Evolutionary conservation across 2,888 invertebrate genomes (phyloP), one percentile per base, ranked within the genome.

Genomic region (Ophion ellenae): DNA sequence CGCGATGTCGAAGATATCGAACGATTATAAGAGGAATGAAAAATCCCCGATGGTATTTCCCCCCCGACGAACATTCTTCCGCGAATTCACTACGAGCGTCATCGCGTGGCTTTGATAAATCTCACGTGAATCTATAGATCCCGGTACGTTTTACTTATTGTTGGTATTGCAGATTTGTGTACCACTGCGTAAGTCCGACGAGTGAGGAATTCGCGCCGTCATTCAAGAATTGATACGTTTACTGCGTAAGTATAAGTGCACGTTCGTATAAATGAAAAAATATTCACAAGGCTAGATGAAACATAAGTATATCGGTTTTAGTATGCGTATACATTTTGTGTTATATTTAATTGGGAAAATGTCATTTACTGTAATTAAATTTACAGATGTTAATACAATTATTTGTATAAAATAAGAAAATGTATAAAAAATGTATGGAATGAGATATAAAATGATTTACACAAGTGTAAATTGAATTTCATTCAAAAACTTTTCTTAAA

Each of bases 181-280:
- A n/a, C 4, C 57, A 40, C 40, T 6, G 53, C 5, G 36, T 2
- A 53, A 57, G 61, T 70, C 24, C 17, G 63, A 79, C 63, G 83
- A 79, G 61, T 45, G 74, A 20, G 69, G 69, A 63, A 69, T 79
- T 78, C 69, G 14, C 40, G 36, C 40, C 53, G 74, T 83, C 67
- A 70, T 75, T 79, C 64, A 83, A n/a, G 53, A 69, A 70, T 75
- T 63, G 59, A 67, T 74, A 53, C 28, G 69, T 53, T 74, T 28
- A n/a, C 24, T 45, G 36, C 64, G 11, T 67, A 14, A 10, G 73
- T 53, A 53, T 0, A 11, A 7, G 63, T n/a, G 36, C 20, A 66
- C n/a, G 4, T 17, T 10, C 45, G 9, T 17, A 66, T 2, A 20
- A 7, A 53, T 53, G 24, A n/a, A 66, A 59, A 32, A 71, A 67